Evolutionary conservation across 2,888 invertebrate species (phyloP).

Genomic region (Agrotis clavis): DNA sequence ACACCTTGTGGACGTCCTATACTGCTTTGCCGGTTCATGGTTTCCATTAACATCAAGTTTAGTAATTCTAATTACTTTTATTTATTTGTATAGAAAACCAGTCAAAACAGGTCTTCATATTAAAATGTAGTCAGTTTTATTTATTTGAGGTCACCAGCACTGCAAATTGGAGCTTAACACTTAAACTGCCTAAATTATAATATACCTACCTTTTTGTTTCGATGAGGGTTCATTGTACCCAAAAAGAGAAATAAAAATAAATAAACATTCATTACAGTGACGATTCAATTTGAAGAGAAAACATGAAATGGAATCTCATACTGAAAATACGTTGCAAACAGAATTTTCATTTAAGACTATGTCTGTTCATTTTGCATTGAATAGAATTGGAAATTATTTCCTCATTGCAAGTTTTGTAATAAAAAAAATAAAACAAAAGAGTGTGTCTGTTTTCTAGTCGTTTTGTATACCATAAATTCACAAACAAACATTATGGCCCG

Average conservation of each 20-base stretch:
- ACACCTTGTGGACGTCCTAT: too few relatives aligned
- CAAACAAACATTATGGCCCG: too few relatives aligned
- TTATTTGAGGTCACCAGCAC: too few relatives aligned
- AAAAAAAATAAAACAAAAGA: neutral
- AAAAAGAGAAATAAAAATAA: slow-evolving; percentile 11
- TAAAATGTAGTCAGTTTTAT: too few relatives aligned
- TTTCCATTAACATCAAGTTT: too few relatives aligned
- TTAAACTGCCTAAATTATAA: neutral
- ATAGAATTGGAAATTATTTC: slow-evolving; percentile 18
- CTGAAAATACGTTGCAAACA: slow-evolving; percentile 4
- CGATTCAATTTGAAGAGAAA: slow-evolving; percentile 34
- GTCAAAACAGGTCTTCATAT: too few relatives aligned
- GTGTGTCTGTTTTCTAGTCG: neutral
- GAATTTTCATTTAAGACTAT: slow-evolving; percentile 3
- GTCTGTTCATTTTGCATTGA: slow-evolving; percentile 1
- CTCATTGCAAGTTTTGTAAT: neutral
- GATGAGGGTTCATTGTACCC: neutral
- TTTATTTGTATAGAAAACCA: too few relatives aligned
- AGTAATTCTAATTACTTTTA: too few relatives aligned
- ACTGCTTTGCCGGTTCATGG: too few relatives aligned
- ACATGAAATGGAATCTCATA: slow-evolving; percentile 17
- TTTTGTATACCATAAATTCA: too few relatives aligned
- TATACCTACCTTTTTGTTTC: neutral
- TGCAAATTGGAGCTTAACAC: too few relatives aligned
- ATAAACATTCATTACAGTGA: slow-evolving; percentile 33